A percentile compares a stretch with the other conserved stretches of the same genome.
Evolutionary conservation across 92 coral and sea anemone species (phyloP).

Genomic region (Desmophyllum pertusum): DNA sequence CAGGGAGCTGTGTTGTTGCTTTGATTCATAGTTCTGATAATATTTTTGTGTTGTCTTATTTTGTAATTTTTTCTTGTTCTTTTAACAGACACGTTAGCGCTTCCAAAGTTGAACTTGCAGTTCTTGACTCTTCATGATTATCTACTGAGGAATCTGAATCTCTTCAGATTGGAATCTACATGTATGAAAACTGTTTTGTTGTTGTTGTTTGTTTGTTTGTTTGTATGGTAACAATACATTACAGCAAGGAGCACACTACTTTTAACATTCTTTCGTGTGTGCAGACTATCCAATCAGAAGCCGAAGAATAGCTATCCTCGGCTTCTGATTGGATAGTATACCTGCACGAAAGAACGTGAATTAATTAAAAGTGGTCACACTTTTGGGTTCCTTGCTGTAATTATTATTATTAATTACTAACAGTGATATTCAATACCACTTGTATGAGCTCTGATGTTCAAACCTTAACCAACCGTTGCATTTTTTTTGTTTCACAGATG

Average conservation of each 20-base stretch:
- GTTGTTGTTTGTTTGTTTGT: background rate
- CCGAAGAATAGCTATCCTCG: too few species aligned
- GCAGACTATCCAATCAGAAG: too few species aligned
- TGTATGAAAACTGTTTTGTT: constrained; percentile 61
- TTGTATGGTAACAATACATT: background rate
- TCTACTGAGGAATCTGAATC: constrained; percentile 85
- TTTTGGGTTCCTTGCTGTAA: too few species aligned
- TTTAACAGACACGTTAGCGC: constrained; percentile 87
- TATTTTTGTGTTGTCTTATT: background rate
- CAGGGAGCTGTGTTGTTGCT: background rate
- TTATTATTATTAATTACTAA: too few species aligned
- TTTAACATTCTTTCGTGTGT: too few species aligned
- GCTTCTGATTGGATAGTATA: too few species aligned
- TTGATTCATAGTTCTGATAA: background rate
- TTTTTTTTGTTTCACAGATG: constrained; percentile 63
- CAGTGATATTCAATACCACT: too few species aligned
- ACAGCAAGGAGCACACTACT: too few species aligned
- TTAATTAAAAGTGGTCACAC: too few species aligned
- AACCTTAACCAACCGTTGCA: background rate
- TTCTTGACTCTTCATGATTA: constrained; percentile 97
- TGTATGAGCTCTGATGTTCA: too few species aligned
- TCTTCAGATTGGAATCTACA: constrained; percentile 96
- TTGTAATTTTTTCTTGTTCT: background rate
- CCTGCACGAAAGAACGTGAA: too few species aligned
- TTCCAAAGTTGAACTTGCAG: constrained; percentile 94